A percentile compares a stretch with the other conserved stretches of the same genome.
Evolutionary conservation across 2,888 invertebrate genomes (phyloP).

Genomic region (Ophion slaviceki): DNA sequence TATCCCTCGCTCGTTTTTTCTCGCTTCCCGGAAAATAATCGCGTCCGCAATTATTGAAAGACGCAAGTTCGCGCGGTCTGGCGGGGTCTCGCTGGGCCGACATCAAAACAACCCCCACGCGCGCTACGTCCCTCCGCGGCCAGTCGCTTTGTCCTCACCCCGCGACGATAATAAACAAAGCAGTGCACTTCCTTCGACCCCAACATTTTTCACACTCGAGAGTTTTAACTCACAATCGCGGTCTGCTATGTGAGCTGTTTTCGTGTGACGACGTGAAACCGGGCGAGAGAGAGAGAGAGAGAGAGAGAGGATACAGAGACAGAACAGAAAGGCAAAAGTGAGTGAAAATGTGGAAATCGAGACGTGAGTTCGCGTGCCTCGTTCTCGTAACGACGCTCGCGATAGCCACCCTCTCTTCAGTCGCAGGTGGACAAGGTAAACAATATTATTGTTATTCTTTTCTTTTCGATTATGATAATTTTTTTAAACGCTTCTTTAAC

Average conservation of each 20-base stretch:
- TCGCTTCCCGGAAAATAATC: background rate
- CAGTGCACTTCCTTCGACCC: background rate
- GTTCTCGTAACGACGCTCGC: constrained; percentile 45
- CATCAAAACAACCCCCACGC: constrained; percentile 14
- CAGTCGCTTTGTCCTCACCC: background rate
- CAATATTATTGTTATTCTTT: constrained; percentile 6
- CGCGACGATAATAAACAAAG: constrained; percentile 20
- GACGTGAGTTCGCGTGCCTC: constrained; percentile 47
- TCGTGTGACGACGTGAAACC: background rate
- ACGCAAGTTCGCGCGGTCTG: background rate
- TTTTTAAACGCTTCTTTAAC: background rate
- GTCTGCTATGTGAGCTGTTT: background rate
- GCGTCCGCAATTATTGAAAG: background rate
- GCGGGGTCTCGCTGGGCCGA: background rate
- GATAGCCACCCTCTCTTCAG: constrained; percentile 42
- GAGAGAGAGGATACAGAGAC: background rate
- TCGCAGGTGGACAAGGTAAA: constrained; percentile 47
- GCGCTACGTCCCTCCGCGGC: background rate
- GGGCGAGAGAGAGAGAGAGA: background rate
- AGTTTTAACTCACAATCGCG: background rate
- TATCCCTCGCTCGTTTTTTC: background rate
- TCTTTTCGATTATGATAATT: background rate
- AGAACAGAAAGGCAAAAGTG: constrained; percentile 9
- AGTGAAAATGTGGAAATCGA: constrained; percentile 51
- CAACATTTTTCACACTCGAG: background rate